These are phyloP conservation scores for Chrysemys picta DNA, from an alignment of 2,113 vertebrate genomes.

Conservation along the genomic window DNA sequence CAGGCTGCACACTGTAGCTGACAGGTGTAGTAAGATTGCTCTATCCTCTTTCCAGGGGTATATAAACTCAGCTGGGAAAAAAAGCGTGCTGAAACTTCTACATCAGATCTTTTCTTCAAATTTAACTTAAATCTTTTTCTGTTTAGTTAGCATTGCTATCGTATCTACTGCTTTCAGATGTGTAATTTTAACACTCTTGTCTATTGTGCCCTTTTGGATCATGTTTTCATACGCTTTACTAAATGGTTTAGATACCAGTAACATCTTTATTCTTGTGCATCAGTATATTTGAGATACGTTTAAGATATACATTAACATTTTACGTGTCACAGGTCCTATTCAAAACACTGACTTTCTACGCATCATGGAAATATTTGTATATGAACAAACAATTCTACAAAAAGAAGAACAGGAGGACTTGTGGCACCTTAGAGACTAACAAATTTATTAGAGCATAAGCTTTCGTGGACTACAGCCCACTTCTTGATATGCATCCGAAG, in stretches of 20 bases:
- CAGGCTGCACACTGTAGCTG: background rate
- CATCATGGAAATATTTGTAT: background rate
- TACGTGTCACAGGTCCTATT: background rate
- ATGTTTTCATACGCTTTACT: background rate
- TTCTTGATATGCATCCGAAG: too few relatives aligned
- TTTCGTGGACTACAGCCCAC: too few relatives aligned
- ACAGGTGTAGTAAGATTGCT: background rate
- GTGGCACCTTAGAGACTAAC: too few relatives aligned
- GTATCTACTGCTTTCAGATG: background rate
- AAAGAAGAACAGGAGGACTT: too few relatives aligned
- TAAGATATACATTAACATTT: background rate
- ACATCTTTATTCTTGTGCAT: background rate
- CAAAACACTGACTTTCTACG: background rate
- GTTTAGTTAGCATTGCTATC: background rate
- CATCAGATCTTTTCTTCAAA: background rate
- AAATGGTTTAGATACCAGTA: background rate
- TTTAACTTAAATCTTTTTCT: background rate
- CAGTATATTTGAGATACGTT: too few relatives aligned
- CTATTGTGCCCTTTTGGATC: background rate
- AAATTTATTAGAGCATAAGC: too few relatives aligned
- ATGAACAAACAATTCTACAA: background rate
- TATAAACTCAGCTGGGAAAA: background rate
- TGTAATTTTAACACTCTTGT: background rate
- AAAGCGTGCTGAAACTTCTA: background rate
- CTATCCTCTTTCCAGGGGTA: background rate